Base-by-base conservation (phyloP, 2,797 vertebrate genomes). In the Mus minutoides region DNA sequence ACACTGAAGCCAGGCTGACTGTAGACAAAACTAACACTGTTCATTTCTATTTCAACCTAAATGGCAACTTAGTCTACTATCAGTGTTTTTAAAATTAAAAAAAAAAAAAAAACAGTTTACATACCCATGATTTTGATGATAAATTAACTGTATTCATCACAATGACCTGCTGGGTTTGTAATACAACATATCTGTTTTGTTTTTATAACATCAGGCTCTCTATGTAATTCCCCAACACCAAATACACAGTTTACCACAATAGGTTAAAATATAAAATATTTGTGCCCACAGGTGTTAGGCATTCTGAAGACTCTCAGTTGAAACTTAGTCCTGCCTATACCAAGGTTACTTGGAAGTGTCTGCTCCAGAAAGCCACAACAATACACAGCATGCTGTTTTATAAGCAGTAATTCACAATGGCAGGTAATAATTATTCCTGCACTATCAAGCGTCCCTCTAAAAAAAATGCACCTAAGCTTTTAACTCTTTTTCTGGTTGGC, bases 401-500 rank as follows among this genome's bases (percentile, higher is more conserved):
- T 16, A 96, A 84, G 34, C 73, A 73, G 12, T 90, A 96, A 97
- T 95, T 98, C 91, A 97, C 88, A 98, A 91, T n/a, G 93, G 79
- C 92, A 97, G 77, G 94, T 97, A 82, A 95, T 97, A 96, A 88
- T 97, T 94, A 97, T 80, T 96, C 91, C 60, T 94, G 69, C 43
- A 96, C 92, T 96, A 96, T 94, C 95, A 94, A 88, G 84, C 92
- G 78, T 90, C 95, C 76, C 76, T 95, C 79, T 88, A 29, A 78
- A 90, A 93, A 96, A 97, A 94, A 97, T 82, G 93, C 86, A 94
- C 91, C 75, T 95, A 93, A 87, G 60, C 95, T 98, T 98, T 97
- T 98, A 92, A 96, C 97, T 95, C 90, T 96, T 97, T 97, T 96
- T 97, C 97, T 95, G 97, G 97, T 97, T 96, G 94, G 92, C 97